These are phyloP conservation scores for Trichomalopsis sarcophagae DNA, from an alignment of 1,140 invertebrate genomes.

Conservation along the genomic window DNA sequence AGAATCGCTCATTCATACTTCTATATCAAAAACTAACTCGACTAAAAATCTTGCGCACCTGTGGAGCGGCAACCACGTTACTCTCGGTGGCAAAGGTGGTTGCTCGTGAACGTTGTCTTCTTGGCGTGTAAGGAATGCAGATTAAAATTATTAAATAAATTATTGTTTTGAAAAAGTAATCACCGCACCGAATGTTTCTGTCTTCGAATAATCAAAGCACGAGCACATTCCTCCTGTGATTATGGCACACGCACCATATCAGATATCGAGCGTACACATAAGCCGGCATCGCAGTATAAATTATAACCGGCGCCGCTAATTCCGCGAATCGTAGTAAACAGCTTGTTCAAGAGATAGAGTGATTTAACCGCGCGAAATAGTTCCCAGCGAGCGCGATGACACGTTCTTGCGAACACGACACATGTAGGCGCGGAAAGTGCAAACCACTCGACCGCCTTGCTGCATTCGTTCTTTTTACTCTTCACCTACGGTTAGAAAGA, in stretches of 20 bases:
- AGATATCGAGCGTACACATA: too few species aligned
- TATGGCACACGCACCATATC: too few species aligned
- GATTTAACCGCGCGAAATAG: not conserved
- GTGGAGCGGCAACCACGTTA: conserved; percentile 3
- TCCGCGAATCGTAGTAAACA: not conserved
- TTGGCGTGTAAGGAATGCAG: not conserved
- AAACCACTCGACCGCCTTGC: conserved; percentile 25
- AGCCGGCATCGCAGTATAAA: too few species aligned
- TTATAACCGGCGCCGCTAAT: not conserved
- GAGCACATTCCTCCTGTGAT: too few species aligned
- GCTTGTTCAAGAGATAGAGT: not conserved
- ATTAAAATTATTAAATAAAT: conserved; percentile 32
- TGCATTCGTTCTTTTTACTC: conserved; percentile 1
- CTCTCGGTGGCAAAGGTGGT: not conserved
- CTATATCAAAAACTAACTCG: not conserved
- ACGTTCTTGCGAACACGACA: not conserved
- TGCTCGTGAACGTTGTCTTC: not conserved
- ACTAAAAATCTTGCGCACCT: conserved; percentile 7
- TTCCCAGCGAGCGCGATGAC: not conserved
- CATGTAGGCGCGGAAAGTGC: not conserved
- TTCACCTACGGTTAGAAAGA: conserved; percentile 24
- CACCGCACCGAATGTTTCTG: not conserved
- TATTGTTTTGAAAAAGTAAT: conserved; percentile 10
- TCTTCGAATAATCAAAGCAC: too few species aligned
- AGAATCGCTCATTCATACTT: too few species aligned